Percentiles rank a stretch among this genome's conserved stretches.
Conservation (phyloP, 2,113 vertebrate genomes). For the Noctilio leporinus region DNA sequence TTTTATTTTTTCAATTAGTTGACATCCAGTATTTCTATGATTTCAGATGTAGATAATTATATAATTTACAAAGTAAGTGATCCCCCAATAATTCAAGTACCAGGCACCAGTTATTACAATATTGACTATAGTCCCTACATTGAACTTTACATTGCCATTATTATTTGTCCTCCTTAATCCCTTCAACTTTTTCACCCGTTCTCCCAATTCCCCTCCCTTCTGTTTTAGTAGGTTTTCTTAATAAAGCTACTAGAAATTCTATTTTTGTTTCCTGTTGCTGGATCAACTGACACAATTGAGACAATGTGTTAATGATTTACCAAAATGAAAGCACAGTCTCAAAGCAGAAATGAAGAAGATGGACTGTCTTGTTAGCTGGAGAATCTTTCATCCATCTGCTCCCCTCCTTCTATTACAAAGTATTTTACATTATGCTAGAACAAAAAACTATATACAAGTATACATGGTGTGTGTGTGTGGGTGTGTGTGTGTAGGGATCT, state of each 20-base stretch:
- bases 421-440: not conserved
- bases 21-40: not conserved
- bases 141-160: not conserved
- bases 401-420: not conserved
- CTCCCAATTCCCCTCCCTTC: not conserved
- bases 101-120: not conserved
- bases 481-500: not conserved
- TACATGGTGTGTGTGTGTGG: no score
- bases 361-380: not conserved
- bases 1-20: not conserved
- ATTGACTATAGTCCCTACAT: not conserved
- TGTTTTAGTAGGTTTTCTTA: not conserved
- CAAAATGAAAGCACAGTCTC: not conserved
- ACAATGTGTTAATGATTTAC: not conserved
- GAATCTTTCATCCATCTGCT: not conserved
- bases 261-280: not conserved
- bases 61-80: not conserved
- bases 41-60: not conserved
- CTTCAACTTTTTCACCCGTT: not conserved
- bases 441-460: not conserved
- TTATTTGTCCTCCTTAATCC: not conserved
- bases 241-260: constrained; percentile 1
- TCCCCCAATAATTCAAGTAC: not conserved
- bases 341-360: not conserved
- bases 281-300: not conserved